Base-by-base conservation (phyloP, 53 echinoderm and acorn worm genomes). In the Mesocentrotus franciscanus region DNA sequence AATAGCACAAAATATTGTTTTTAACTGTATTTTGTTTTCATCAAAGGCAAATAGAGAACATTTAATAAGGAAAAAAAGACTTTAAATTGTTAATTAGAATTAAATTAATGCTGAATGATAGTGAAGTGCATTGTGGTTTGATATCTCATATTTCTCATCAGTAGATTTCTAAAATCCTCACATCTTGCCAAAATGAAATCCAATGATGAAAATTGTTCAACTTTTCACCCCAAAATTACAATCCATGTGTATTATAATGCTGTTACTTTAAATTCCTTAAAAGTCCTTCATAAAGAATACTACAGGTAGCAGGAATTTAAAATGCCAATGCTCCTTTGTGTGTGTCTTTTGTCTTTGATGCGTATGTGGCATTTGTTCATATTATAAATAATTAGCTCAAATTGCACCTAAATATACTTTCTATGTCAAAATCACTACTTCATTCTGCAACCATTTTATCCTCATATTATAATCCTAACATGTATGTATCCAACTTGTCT, bases 361-460 rank as follows among this genome's bases (percentile, higher is more conserved):
- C 87, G 58, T 87, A 15, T 56, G 12, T 87, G 87, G 87, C 87
- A 58, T 56, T 87, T 87, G 87, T 87, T 58, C 87, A 4, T 11
- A 58, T 16, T 12, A 10, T 12, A 10, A 57, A 57, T 57, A 11
- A 87, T 10, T 14, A 58, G 14, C 8, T 78, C 78, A 39, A 84
- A 49, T 27, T 18, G 27, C 18, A 83, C 16, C 8, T 36, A 42
- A 26, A 17, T 83, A 39, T 20, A 83, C 83, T 18, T 10, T 84
- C 14, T 84, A 75, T 75, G 8, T 49, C 49, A 14, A 18, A 76
- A 10, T 32, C 76, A 76, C 33, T 13, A 84, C 11, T 58, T n/a
- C 8, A 26, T 57, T 87, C 7, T 81, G n/a, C 10, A 2, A 8
- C 56, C 57, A 87, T 87, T 58, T 26, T 12, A 58, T 11, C 42